Base-by-base conservation (phyloP, 2,888 invertebrate genomes). In the Nomada ferruginata region DNA sequence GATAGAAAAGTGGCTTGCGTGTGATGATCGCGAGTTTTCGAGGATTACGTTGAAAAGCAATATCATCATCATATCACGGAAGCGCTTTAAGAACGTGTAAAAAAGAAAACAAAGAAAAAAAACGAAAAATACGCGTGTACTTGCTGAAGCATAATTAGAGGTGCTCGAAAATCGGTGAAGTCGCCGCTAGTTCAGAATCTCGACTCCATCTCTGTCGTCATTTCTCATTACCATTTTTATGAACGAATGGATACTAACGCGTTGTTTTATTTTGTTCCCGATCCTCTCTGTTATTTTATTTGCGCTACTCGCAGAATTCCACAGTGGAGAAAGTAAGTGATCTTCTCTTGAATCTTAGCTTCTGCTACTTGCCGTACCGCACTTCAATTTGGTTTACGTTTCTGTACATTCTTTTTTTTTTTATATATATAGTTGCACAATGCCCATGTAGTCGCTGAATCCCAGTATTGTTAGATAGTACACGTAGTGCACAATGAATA, bases 281-380 rank as follows among this genome's bases (percentile, higher is more conserved):
- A 93, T 93, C 90, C 90, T 92, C 92, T 92, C 92, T 92, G 92
- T 93, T 94, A 93, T 94, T 93, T 93, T 93, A 93, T 94, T 94
- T 93, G 92, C 94, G 93, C 93, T 94, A 92, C 93, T 94, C 91
- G 94, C 95, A 98, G 98, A 95, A 98, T 98, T 95, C 96, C 98
- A 91, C 97, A 98, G 94, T 98, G 98, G 98, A 98, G 98, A 94
- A 98, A 98, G 98, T 98, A 96, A 97, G 97, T 96, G 92, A 92
- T 91, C 87, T 85, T 90, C 90, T 89, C 87, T 89, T 91, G 86
- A 91, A 90, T 90, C 89, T 91, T 90, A 91, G 91, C 91, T 90
- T 91, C 89, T 87, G 91, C 88, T 85, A 85, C 77, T 85, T 81
- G 88, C 85, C 81, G 86, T 88, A 83, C 63, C 84, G 83, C 87